phyloP scores from a whole-genome alignment of 2,888 invertebrate genomes.

The Chaetoderma sp. region DNA sequence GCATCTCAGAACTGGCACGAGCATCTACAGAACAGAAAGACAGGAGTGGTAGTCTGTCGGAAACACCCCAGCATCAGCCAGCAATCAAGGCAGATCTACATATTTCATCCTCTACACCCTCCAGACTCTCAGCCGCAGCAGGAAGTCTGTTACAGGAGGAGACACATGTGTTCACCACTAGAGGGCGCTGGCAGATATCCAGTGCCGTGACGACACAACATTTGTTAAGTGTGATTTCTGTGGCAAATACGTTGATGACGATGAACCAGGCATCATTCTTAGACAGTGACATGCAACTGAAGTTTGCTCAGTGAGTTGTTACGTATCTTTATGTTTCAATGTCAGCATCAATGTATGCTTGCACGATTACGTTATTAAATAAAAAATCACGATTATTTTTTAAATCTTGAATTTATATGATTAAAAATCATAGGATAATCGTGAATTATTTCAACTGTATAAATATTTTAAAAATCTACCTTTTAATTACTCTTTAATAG shows the following conservation, averaged over 20 bases:
- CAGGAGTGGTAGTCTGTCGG: background rate
- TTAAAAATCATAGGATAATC: too few species aligned
- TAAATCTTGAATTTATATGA: too few species aligned
- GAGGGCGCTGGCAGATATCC: slow-evolving; percentile 95
- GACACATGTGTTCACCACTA: slow-evolving; percentile 73
- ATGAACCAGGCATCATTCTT: slow-evolving; percentile 94
- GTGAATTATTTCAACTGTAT: too few species aligned
- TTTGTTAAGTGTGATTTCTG: slow-evolving; percentile 90
- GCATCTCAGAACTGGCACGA: background rate
- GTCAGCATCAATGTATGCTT: too few species aligned
- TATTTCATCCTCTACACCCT: background rate
- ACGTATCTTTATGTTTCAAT: too few species aligned
- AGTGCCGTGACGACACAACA: slow-evolving; percentile 96
- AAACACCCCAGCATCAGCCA: background rate
- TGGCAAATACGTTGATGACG: slow-evolving; percentile 95
- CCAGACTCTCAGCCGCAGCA: too few species aligned
- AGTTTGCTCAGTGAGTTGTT: too few species aligned
- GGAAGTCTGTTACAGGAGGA: slow-evolving; percentile 39
- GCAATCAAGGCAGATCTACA: background rate
- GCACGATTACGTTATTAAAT: too few species aligned
- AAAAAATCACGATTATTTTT: too few species aligned
- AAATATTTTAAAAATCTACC: too few species aligned
- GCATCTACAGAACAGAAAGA: background rate
- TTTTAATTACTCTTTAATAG: too few species aligned
- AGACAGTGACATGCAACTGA: slow-evolving; percentile 3